Base-by-base conservation (phyloP, 2,113 vertebrate genomes). In the Acrocephalus kingi region DNA sequence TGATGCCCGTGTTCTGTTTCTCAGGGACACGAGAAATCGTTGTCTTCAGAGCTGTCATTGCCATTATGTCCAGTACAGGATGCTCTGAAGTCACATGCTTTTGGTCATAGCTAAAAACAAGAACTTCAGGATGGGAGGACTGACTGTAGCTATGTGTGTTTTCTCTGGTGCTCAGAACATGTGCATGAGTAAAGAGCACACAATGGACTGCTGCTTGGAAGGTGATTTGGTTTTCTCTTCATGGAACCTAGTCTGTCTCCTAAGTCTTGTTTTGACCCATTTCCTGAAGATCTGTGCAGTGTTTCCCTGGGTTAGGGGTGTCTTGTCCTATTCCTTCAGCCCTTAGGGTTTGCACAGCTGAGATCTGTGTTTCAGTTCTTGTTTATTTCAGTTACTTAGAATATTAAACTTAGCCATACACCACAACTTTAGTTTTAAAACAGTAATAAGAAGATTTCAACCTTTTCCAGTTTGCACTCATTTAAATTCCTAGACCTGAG, bases 11-110 rank as follows among this genome's bases (percentile, higher is more conserved):
- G 17, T 74, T 67, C 23, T 19, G 21, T 24, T 13, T 85, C 4
- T 18, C 1, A 0, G 31, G 30, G 7, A 55, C 4, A 11, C 1
- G 15, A 46, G 56, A 48, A 88, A n/a, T 9, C 3, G 0, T 9
- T 19, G 3, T 28, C 33, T 58, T 51, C 18, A 37, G 49, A 68
- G 18, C 37, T 69, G 43, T 51, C 18, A 14, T 10, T 69, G 30
- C 13, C 30, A 8, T 7, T 55, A 21, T 15, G 10, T 41, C 3
- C 13, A 14, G 0, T 43, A 15, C 10, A 16, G 23, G 31, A 37
- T 17, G 7, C 49, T 63, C 35, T 1, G 3, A 56, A 77, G 31
- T 63, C 25, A 11, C 37, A 7, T 52, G 39, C 27, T 66, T 54
- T n/a, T 73, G 55, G 15, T 49, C 14, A 2, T 15, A 35, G 51